A percentile compares a stretch with the other conserved stretches of the same genome.
phyloP scores from a whole-genome alignment of 2,888 invertebrate species.

The Beris morrisii region DNA sequence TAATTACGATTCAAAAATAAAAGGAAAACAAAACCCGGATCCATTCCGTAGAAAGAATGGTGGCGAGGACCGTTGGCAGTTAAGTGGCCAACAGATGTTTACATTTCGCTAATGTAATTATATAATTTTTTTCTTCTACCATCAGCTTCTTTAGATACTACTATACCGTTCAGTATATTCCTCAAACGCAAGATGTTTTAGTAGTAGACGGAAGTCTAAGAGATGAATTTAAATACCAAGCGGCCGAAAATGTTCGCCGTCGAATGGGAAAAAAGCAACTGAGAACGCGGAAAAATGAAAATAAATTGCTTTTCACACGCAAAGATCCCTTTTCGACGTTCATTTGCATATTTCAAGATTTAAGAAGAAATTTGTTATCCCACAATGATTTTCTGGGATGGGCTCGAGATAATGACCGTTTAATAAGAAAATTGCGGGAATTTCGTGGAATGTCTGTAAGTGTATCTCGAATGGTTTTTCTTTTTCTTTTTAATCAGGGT shows the following conservation, averaged over 20 bases:
- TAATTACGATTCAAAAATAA: constrained; percentile 37
- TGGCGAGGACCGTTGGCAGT: constrained; percentile 16
- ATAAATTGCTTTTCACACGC: constrained; percentile 38
- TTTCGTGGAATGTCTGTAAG: too few species aligned
- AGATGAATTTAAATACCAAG: neutral
- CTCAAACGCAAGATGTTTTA: constrained; percentile 1
- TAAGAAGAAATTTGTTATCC: constrained; percentile 27
- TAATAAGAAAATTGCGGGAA: constrained; percentile 2
- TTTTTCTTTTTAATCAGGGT: too few species aligned
- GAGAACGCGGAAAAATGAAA: constrained; percentile 32
- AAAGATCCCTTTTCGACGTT: constrained; percentile 25
- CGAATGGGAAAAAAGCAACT: neutral
- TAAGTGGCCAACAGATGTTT: constrained; percentile 39
- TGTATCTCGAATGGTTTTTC: too few species aligned
- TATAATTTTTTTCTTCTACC: constrained; percentile 32
- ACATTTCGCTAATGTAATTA: constrained; percentile 37
- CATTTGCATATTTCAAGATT: constrained; percentile 36
- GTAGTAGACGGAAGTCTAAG: neutral
- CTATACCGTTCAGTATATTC: constrained; percentile 7
- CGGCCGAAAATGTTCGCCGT: neutral
- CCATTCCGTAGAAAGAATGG: neutral
- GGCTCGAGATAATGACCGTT: constrained; percentile 9
- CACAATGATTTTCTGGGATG: constrained; percentile 10
- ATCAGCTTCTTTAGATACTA: constrained; percentile 22
- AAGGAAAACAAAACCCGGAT: constrained; percentile 14